Evolutionary conservation across 2,113 vertebrate species (phyloP).

Genomic region (Xiphophorus hellerii): DNA sequence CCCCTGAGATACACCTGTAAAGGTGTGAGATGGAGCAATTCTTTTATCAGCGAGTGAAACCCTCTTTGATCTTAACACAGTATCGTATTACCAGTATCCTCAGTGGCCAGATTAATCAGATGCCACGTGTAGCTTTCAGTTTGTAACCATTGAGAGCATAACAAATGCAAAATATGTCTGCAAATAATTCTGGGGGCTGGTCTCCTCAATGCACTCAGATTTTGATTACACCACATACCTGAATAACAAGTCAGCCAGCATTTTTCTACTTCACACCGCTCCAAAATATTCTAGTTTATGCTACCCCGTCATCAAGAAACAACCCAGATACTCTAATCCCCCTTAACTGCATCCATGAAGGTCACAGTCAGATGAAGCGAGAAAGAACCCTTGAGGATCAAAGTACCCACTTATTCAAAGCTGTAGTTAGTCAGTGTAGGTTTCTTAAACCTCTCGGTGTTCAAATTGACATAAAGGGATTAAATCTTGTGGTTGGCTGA

Average conservation of each 20-base stretch:
- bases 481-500: neutral
- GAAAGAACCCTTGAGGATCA: neutral
- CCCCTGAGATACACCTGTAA: neutral
- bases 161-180: neutral
- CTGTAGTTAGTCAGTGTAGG: neutral
- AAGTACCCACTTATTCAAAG: neutral
- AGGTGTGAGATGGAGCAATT: neutral
- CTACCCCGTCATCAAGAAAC: neutral
- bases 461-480: neutral
- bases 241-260: neutral
- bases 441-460: neutral
- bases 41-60: neutral
- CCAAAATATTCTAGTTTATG: neutral
- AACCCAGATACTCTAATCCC: conserved; percentile 1
- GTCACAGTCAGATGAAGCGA: neutral
- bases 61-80: neutral
- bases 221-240: neutral
- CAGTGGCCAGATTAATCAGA: neutral
- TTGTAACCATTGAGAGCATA: neutral
- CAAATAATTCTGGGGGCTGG: neutral
- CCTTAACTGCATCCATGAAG: neutral
- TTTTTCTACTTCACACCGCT: neutral
- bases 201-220: neutral
- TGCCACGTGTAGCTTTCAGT: neutral
- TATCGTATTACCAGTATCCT: neutral